Base-by-base conservation (phyloP, 2,113 vertebrate species). In the Ondatra zibethicus region DNA sequence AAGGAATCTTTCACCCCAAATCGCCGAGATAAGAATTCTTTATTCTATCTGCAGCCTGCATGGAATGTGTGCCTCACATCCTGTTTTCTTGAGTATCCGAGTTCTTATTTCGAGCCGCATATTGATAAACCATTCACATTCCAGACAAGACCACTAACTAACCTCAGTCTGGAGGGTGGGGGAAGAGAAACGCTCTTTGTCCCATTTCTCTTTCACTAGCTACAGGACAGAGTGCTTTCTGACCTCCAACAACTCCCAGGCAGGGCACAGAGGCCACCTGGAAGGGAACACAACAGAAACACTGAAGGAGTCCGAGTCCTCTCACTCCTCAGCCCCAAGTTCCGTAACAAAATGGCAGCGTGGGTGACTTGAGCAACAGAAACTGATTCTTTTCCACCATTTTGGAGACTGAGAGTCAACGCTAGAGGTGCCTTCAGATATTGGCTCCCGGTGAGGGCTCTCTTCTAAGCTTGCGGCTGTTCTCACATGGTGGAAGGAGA, bases 131-230 rank as follows among this genome's bases (percentile, higher is more conserved):
- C 25, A 42, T 42, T 21, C 47, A 1, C 47, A 55, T 88, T 88
- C 86, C 86, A 88, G 65, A 55, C 66, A 27, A 88, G 86, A 55
- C 86, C 47, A 39, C 86, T 88, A 52, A 73, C 87, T 55, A 88
- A 42, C 87, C 66, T 88, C 87, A 73, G 68, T 39, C 87, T 73
- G 50, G 50, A 4, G 14, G 4, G 19, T 11, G 36, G 14, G 25
- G 25, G 2, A 5, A 14, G 13, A 31, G 19, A 88, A 50, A n/a
- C 36, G 14, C 31, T 58, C 87, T 73, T 55, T 55, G 50, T 70
- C 50, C 23, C 25, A 14, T 68, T 47, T 12, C 45, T 87, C 42
- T 50, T 87, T 31, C 33, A n/a, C 65, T 68, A 31, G 42, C 61
- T 86, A 68, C 65, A 50, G 23, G 63, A 23, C 45, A 31, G 3